These are phyloP conservation scores for Temnothorax rugatulus DNA, from an alignment of 2,888 invertebrate genomes.

Conservation along the genomic window DNA sequence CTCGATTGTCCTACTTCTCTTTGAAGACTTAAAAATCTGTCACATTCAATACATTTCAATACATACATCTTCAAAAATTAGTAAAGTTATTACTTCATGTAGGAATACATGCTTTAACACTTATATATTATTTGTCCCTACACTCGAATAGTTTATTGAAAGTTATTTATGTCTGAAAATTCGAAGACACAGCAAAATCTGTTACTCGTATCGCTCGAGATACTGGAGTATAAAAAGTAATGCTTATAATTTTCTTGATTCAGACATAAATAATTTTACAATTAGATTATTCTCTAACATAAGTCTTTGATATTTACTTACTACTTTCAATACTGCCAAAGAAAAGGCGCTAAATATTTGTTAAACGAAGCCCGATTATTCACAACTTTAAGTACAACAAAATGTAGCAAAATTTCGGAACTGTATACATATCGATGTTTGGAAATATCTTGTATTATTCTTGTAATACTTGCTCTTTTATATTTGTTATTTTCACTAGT, in stretches of 20 bases:
- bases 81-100: neutral
- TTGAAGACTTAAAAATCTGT: conserved; percentile 27
- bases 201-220: neutral
- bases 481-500: neutral
- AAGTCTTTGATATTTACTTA: conserved; percentile 20
- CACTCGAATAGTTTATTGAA: neutral
- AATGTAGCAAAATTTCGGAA: neutral
- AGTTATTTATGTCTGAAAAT: conserved; percentile 25
- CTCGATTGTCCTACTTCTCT: conserved; percentile 33
- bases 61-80: conserved; percentile 12
- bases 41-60: conserved; percentile 12
- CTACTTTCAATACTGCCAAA: neutral
- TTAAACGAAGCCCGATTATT: neutral
- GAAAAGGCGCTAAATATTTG: conserved; percentile 4
- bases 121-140: neutral
- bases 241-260: neutral
- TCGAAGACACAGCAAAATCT: neutral
- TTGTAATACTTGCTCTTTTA: neutral
- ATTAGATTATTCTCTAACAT: neutral
- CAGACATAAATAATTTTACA: conserved; percentile 14
- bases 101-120: conserved; percentile 8
- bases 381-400: conserved; percentile 21
- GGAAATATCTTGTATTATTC: conserved; percentile 4
- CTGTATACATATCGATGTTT: neutral
- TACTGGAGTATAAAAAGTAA: neutral